Evolutionary conservation across 2,888 invertebrate species (phyloP), one percentile per base, ranked within the genome.

Genomic region (Chymomyza caudatula): DNA sequence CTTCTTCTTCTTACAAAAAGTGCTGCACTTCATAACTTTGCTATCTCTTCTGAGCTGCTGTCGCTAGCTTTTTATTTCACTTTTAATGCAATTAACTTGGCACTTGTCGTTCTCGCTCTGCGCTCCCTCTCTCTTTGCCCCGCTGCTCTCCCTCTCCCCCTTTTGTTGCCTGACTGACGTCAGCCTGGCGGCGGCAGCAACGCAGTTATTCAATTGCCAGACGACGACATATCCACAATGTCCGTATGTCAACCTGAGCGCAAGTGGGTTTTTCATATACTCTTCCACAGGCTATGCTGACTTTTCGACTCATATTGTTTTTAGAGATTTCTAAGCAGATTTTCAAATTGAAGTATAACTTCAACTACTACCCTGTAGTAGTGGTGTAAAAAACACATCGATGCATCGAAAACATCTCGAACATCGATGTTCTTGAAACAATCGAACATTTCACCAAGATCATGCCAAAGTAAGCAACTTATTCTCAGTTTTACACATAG

Each of bases 31-130:
- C 80, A 80, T 80, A 80, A 83, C 85, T 85, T 67, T 80, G 84
- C 86, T 85, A 85, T 85, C 80, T 78, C 15, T 4, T 51, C 20
- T 51, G 79, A 77, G 85, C 81, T 83, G 74, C 54, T 71, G 77
- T 77, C 74, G 71, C 57, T 85, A 61, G 81, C 82, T 85, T 85
- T 73, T 80, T 80, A 80, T 80, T 80, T 80, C 80, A 80, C 84
- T 80, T 85, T 80, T 80, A 80, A 80, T 80, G 80, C 80, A 80
- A 80, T 80, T 80, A 80, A 80, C 84, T 80, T 85, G 78, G 81
- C 84, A 80, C 80, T 80, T 84, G 80, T 80, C 79, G 80, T 75
- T 72, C 66, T 76, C 61, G 67, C 53, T 64, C 78, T 43, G 52
- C 44, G 25, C 59, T 43, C 17, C 13, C 58, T 59, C 58, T 43